These are phyloP conservation scores for Spodoptera littoralis DNA, from an alignment of 2,888 invertebrate species.

Conservation along the genomic window DNA sequence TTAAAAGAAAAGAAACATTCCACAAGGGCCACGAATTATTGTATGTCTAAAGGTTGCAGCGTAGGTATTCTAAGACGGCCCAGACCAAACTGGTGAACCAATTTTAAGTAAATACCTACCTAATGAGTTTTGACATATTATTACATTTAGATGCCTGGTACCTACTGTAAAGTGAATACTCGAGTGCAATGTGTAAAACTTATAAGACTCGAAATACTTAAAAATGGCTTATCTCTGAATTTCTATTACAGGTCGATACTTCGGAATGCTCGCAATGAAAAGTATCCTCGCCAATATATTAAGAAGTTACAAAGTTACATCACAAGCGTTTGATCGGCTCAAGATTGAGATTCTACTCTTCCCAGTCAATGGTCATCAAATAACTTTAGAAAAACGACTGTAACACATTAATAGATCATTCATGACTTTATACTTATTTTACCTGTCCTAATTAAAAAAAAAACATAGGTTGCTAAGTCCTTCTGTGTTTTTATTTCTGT, in stretches of 20 bases:
- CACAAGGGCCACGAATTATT: too few species aligned
- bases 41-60: too few species aligned
- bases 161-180: background rate
- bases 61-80: too few species aligned
- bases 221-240: background rate
- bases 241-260: slow-evolving; percentile 74
- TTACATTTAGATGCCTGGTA: background rate
- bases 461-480: too few species aligned
- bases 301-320: slow-evolving; percentile 70
- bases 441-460: too few species aligned
- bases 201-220: background rate
- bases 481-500: too few species aligned
- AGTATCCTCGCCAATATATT: slow-evolving; percentile 73
- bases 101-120: too few species aligned
- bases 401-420: slow-evolving; percentile 6
- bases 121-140: background rate
- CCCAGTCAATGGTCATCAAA: slow-evolving; percentile 75
- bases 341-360: slow-evolving; percentile 80
- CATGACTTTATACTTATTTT: background rate
- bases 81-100: too few species aligned
- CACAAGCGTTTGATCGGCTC: slow-evolving; percentile 65
- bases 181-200: too few species aligned
- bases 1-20: too few species aligned
- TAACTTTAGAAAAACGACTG: slow-evolving; percentile 67
- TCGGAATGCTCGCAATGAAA: slow-evolving; percentile 79